Evolutionary conservation across 2,797 vertebrate species (phyloP).

Genomic region (Coracias cyanogaster): DNA sequence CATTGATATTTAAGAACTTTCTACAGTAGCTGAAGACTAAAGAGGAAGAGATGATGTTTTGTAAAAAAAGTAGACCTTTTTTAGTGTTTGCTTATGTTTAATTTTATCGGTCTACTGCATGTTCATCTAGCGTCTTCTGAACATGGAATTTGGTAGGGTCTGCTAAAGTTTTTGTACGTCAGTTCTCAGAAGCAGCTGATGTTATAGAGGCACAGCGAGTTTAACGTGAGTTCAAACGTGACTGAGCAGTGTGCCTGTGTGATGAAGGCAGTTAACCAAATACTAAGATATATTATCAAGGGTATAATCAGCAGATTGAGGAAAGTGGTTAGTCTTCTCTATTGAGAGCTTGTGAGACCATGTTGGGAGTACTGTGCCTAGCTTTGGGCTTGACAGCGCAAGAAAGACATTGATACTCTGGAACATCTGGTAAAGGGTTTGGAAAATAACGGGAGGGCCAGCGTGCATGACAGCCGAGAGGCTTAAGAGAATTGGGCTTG

Average conservation of each 20-base stretch:
- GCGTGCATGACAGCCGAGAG: not conserved
- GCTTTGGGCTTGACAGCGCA: not conserved
- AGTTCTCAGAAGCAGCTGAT: not conserved
- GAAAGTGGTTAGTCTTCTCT: not conserved
- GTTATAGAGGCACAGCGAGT: not conserved
- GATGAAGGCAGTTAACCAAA: not conserved
- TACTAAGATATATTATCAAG: not conserved
- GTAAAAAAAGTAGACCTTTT: not conserved
- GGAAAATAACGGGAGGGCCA: not conserved
- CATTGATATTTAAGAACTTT: not conserved
- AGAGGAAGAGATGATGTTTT: not conserved
- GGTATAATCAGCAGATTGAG: not conserved
- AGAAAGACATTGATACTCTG: not conserved
- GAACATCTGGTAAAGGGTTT: not conserved
- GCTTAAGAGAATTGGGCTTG: not conserved
- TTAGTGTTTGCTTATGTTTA: not conserved
- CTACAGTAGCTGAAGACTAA: not conserved
- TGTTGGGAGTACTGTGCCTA: not conserved
- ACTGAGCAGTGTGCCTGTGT: not conserved
- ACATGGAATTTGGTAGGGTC: not conserved
- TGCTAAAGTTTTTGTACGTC: not conserved
- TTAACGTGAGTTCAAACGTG: not conserved
- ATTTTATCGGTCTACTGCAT: not conserved
- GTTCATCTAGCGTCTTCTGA: not conserved
- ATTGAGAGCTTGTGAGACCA: not conserved